Evolutionary conservation across 2,113 vertebrate genomes (phyloP).

Genomic region (Myxocyprinus asiaticus): DNA sequence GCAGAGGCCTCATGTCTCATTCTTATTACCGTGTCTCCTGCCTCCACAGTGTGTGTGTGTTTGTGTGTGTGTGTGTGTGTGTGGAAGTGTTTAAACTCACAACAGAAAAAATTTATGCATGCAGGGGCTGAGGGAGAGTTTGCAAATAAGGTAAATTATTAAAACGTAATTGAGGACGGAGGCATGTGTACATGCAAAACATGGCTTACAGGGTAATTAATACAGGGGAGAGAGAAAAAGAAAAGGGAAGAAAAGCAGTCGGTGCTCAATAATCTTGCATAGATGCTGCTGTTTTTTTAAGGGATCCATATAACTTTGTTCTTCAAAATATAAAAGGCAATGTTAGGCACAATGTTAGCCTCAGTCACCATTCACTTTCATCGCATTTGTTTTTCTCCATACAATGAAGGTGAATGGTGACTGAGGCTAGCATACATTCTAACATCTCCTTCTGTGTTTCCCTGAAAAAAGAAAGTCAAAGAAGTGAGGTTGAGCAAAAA

Average conservation of each 20-base stretch:
- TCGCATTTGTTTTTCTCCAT: too few relatives aligned
- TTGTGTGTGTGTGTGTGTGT: conserved; percentile 1
- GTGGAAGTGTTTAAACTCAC: conserved; percentile 12
- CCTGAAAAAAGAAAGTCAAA: too few relatives aligned
- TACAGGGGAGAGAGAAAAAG: neutral
- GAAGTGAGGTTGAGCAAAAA: too few relatives aligned
- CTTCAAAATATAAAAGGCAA: too few relatives aligned
- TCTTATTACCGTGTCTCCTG: conserved; percentile 78
- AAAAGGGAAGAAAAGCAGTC: neutral
- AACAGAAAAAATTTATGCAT: neutral
- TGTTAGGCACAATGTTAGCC: too few relatives aligned
- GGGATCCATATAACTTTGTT: too few relatives aligned
- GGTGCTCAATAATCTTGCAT: conserved; percentile 34
- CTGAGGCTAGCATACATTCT: too few relatives aligned
- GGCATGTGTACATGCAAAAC: neutral
- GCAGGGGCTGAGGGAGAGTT: conserved; percentile 22
- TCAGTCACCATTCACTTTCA: too few relatives aligned
- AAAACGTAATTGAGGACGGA: conserved; percentile 25
- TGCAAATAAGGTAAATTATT: conserved; percentile 45
- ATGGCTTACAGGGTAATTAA: neutral
- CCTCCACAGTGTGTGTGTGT: conserved; percentile 60
- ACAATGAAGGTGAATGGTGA: too few relatives aligned
- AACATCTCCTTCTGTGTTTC: too few relatives aligned
- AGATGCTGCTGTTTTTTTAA: conserved; percentile 21
- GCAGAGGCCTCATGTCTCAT: conserved; percentile 78